phyloP scores from a whole-genome alignment of 2,797 vertebrate species.

The Hipposideros larvatus region DNA sequence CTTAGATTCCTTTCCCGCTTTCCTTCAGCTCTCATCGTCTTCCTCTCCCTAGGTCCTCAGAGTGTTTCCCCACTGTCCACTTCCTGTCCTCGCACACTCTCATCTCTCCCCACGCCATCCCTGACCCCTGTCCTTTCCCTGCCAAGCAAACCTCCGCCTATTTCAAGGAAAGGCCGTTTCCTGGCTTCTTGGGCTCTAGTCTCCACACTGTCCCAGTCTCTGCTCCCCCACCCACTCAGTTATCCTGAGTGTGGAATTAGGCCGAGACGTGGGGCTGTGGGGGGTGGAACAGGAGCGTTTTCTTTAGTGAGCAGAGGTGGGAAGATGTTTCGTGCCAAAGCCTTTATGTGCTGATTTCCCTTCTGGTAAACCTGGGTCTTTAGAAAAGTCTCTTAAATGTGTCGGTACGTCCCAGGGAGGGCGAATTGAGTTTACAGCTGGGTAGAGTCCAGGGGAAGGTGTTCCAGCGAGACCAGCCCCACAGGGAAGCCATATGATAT shows the following conservation, averaged over 20 bases:
- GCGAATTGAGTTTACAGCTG: neutral
- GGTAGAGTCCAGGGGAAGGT: neutral
- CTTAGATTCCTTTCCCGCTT: neutral
- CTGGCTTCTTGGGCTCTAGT: neutral
- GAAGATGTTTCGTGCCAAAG: neutral
- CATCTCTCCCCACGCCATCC: no score
- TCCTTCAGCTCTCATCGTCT: neutral
- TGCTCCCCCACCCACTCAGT: neutral
- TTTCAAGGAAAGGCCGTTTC: neutral
- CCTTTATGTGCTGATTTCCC: neutral
- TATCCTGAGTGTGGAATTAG: neutral
- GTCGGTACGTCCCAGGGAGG: neutral
- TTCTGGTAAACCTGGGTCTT: neutral
- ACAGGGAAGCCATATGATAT: neutral
- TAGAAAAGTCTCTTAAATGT: neutral
- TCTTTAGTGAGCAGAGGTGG: neutral
- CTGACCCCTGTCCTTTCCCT: neutral
- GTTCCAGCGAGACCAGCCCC: neutral
- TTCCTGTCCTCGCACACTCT: neutral
- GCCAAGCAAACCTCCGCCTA: neutral
- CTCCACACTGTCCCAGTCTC: neutral
- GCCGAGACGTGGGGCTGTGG: neutral
- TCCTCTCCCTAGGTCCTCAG: no score
- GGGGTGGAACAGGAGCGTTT: neutral
- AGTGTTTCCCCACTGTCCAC: neutral